Base-by-base conservation (phyloP, 2,888 invertebrate species). In the Sepiola atlantica region DNA sequence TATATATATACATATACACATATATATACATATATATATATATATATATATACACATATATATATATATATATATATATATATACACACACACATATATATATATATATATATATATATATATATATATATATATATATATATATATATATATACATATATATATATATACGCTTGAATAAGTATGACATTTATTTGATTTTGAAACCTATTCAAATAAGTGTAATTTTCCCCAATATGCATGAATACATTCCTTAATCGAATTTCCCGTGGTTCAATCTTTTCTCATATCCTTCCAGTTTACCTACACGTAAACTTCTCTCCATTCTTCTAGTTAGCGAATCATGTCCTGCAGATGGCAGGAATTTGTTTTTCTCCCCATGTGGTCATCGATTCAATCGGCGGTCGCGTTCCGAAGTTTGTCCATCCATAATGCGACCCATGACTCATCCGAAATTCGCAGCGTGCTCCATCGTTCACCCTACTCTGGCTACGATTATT, bases 1-100 rank as follows among this genome's bases (percentile, higher is more conserved):
- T 35, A 35, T 10, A 91, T 6, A 57, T 57, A 57, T 20, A 57
- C 20, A 57, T n/a, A n/a, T n/a, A n/a, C n/a, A n/a, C n/a, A n/a
- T n/a, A n/a, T n/a, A n/a, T n/a, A n/a, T n/a, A n/a, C n/a, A n/a
- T n/a, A n/a, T n/a, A n/a, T n/a, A 45, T 91, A 0, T 10, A 92
- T 45, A 35, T 28, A 92, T 92, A 21, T 91, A 91, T 45, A 14
- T 91, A 91, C 45, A 91, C 45, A 92, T 45, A 20, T 92, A 45
- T 91, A 20, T 35, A 35, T 35, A 18, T 91, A 3, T 35, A 3
- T 91, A 35, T 45, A 0, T 20, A 35, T 92, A 20, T 92, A 35
- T 91, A 10, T 35, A 91, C n/a, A n/a, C n/a, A n/a, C n/a, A n/a
- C n/a, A n/a, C n/a, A n/a, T 91, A 91, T 91, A 91, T 91, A 91